Evolutionary conservation across 2,113 vertebrate genomes (phyloP), one percentile per base, ranked within the genome.

Genomic region (Rhinoderma darwinii): DNA sequence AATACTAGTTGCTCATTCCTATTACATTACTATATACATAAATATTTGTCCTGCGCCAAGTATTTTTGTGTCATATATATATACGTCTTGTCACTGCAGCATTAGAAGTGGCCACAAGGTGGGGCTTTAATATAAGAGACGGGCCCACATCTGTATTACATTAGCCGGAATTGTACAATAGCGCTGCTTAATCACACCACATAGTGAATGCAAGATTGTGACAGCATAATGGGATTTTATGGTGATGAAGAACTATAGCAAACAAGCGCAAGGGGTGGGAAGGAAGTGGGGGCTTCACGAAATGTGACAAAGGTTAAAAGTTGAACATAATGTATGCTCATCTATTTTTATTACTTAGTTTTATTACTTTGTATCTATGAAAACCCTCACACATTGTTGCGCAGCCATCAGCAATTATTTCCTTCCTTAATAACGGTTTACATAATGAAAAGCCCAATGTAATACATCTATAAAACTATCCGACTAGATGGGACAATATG

Each of bases 211-310:
- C 44, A 74, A 35, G 44, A 54, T 84, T 37, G 44, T 84, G 82
- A 73, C 82, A 84, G 82, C 22, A 39, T 84, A 84, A 84, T 84
- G 66, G 63, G 66, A 84, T 83, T 83, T 72, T 32, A 51, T 37
- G 27, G 43, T 51, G 44, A 50, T 30, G 63, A 35, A 37, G 82
- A 72, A 47, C 1, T 35, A 9, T 15, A 32, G 61, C 50, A 20
- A 30, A 44, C 39, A 47, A 27, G 41, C n/a, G 30, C 20, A 11
- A n/a, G 25, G 27, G 56, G 54, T 81, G 78, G 78, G 78, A 43
- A 54, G 32, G 11, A n/a, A 41, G 77, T n/a, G 61, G 63, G 63
- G 44, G 30, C 51, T 61, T 61, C 51, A 10, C 51, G 61, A 47
- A 20, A 70, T 47, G 39, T 68, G 59, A 68, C 59, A 44, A 44